phyloP scores from a whole-genome alignment of 2,888 invertebrate genomes.

The Spisula solida region DNA sequence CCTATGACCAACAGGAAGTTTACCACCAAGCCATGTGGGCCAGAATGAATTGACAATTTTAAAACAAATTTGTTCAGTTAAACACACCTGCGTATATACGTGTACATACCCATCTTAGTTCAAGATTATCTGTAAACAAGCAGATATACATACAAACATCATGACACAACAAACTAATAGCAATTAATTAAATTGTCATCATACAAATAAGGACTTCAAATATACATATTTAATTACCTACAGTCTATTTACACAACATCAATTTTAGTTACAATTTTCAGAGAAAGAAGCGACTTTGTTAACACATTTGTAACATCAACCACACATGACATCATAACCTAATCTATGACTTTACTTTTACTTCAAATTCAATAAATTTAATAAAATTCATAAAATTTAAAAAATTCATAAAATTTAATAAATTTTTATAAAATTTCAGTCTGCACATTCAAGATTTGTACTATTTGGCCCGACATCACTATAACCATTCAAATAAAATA shows the following conservation, averaged over 20 bases:
- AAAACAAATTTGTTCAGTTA: background rate
- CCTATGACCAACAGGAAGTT: slow-evolving; percentile 7
- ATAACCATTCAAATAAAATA: background rate
- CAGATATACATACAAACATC: background rate
- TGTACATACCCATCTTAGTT: background rate
- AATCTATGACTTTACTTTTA: background rate
- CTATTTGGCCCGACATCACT: background rate
- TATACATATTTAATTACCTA: background rate
- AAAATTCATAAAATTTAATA: too few species aligned
- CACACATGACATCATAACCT: background rate
- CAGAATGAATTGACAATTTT: background rate
- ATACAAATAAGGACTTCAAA: background rate
- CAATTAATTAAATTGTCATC: background rate
- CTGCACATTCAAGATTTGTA: too few species aligned
- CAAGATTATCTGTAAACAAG: background rate
- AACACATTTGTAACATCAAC: background rate
- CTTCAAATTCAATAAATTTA: too few species aligned
- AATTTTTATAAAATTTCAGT: too few species aligned
- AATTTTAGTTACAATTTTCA: background rate
- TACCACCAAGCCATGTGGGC: background rate
- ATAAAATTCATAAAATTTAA: too few species aligned
- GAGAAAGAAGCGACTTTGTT: background rate
- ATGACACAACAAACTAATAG: background rate
- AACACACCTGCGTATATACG: background rate
- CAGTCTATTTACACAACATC: background rate